Evolutionary conservation across 2,113 vertebrate genomes (phyloP), one percentile per base, ranked within the genome.

Genomic region (Trichechus manatus): DNA sequence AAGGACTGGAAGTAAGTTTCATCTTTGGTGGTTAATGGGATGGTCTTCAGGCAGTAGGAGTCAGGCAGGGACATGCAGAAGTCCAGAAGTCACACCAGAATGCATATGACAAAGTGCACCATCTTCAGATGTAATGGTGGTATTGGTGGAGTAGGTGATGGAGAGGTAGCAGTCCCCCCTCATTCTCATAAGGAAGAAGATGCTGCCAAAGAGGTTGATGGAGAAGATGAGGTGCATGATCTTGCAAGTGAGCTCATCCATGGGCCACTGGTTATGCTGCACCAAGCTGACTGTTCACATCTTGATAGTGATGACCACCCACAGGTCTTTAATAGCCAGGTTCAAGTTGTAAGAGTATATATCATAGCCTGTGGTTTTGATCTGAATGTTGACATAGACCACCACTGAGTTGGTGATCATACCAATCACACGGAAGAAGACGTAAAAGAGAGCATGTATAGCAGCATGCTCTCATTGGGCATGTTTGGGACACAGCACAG

Each of bases 171-270:
- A 99, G 98, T 99, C 99, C 94, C 99, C 98, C 0, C 99, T 99
- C 99, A 99, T 99, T 98, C 99, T 99, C 0, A 99, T 98, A 64
- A 99, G 98, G 98, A 99, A 99, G 98, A 99, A 99, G 98, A 99
- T 99, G 98, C 99, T 99, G 95, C 99, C 93, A 25, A 99, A 99
- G 56, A 99, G 98, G 98, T 99, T 99, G 98, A 99, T 99, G 96
- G 99, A 99, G 98, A 99, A 99, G 89, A 99, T 98, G 87, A 99
- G 98, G 97, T 99, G 99, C 0, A 99, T 99, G 96, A 99, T 92
- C 98, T 99, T 99, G 98, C 99, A 99, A 0, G 99, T 98, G 94
- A 98, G 98, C 92, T 99, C 99, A 0, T 99, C 99, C 97, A 99
- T 99, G 31, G 99, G 98, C 99, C 99, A 99, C 97, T 99, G 99